phyloP scores from a whole-genome alignment of 2,888 invertebrate species.

The Craniophora ligustri region DNA sequence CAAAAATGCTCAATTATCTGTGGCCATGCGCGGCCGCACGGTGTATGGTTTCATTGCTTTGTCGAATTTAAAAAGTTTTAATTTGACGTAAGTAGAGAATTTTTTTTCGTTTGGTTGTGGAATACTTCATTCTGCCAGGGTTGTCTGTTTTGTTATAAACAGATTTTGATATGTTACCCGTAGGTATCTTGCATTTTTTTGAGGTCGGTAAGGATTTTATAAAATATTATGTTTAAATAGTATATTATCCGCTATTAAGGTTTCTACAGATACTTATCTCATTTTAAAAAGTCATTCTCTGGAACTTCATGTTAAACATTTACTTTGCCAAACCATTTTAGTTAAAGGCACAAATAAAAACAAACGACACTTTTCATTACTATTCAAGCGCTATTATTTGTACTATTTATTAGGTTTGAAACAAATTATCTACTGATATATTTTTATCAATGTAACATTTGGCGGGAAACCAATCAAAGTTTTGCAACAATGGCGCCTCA shows the following conservation, averaged over 20 bases:
- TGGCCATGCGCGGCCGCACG: conserved; percentile 46
- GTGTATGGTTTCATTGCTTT: conserved; percentile 51
- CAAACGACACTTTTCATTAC: no score
- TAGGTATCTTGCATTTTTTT: no score
- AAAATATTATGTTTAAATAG: no score
- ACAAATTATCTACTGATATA: not conserved
- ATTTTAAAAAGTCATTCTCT: no score
- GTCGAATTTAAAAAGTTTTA: conserved; percentile 45
- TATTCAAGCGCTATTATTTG: no score
- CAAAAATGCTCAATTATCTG: conserved; percentile 56
- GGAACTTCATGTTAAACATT: no score
- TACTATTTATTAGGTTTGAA: no score
- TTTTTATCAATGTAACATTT: conserved; percentile 40
- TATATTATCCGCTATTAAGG: no score
- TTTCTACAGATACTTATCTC: no score
- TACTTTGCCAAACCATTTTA: no score
- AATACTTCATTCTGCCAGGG: conserved; percentile 19
- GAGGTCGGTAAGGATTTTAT: no score
- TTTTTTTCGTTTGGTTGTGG: conserved; percentile 24
- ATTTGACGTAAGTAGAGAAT: conserved; percentile 37
- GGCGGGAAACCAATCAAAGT: conserved; percentile 40
- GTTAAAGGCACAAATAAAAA: no score
- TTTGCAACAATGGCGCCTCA: conserved; percentile 48
- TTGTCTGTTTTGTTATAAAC: conserved; percentile 8
- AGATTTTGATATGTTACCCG: not conserved